These are phyloP conservation scores for Panurus biarmicus DNA, from an alignment of 2,113 vertebrate species.

Conservation along the genomic window DNA sequence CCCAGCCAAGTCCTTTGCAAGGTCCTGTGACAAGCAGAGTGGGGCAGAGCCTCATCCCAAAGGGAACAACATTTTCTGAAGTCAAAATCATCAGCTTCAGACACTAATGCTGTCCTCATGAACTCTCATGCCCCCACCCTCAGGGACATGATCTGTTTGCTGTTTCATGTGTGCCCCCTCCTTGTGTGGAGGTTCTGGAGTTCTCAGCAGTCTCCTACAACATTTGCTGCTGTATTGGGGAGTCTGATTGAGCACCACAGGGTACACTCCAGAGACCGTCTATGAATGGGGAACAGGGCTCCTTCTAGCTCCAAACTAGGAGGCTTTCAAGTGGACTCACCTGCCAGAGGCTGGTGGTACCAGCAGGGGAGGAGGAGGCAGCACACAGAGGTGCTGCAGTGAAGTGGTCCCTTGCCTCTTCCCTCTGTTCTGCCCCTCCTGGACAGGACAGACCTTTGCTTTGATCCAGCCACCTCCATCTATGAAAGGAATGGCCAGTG, in stretches of 20 bases:
- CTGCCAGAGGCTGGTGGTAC: not conserved
- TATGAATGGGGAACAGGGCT: not conserved
- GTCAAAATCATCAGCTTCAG: not conserved
- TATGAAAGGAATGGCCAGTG: rapidly evolving
- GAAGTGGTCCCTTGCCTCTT: not conserved
- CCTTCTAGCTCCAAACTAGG: not conserved
- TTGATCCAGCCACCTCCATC: not conserved
- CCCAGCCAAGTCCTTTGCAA: not conserved
- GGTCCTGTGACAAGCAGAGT: not conserved
- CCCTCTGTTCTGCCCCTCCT: not conserved
- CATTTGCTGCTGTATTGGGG: not conserved
- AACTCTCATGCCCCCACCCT: not conserved
- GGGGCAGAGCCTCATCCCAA: not conserved
- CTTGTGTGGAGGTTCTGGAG: not conserved
- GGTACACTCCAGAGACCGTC: not conserved
- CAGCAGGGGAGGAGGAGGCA: not conserved
- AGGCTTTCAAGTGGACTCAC: not conserved
- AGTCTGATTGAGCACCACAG: rapidly evolving
- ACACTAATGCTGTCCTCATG: not conserved
- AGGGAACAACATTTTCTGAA: not conserved
- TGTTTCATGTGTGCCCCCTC: not conserved
- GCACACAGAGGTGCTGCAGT: not conserved
- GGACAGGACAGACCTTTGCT: not conserved
- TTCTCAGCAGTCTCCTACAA: not conserved
- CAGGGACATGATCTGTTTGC: not conserved